Percentiles rank a stretch among this genome's conserved stretches.
phyloP scores from a whole-genome alignment of 2,113 vertebrate genomes.

The Pomatostomus ruficeps region DNA sequence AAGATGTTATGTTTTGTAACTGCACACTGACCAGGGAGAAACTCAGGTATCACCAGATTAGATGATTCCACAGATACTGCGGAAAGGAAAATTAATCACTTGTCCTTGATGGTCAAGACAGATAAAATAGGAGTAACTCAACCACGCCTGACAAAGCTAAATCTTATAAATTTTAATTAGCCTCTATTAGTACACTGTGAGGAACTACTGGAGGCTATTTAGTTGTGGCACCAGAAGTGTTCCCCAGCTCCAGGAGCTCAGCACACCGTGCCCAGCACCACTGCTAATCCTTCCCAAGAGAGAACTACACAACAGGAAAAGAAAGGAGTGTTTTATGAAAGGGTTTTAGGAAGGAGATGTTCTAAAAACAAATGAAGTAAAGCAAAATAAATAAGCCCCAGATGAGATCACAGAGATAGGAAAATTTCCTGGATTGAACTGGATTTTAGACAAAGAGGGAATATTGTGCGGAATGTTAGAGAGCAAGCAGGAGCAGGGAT shows the following conservation, averaged over 20 bases:
- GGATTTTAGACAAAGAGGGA: neutral
- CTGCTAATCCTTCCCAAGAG: neutral
- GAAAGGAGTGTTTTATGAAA: neutral
- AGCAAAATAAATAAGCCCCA: neutral
- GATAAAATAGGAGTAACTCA: neutral
- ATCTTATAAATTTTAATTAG: neutral
- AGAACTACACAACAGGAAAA: neutral
- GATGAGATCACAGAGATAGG: neutral
- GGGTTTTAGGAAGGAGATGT: neutral
- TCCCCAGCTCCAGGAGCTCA: neutral
- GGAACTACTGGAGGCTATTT: neutral
- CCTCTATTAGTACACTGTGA: neutral
- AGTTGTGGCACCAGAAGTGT: neutral
- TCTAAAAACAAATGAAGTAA: neutral
- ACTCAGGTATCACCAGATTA: neutral
- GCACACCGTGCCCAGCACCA: neutral
- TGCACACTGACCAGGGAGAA: neutral
- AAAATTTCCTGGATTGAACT: neutral
- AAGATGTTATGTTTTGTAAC: neutral
- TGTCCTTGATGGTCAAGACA: neutral
- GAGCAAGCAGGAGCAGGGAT: neutral
- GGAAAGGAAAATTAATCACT: neutral
- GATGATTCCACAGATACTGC: neutral
- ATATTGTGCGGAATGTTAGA: neutral
- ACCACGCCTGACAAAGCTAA: neutral